Evolutionary conservation across 2,797 vertebrate species (phyloP).

Genomic region (Acomys russatus): DNA sequence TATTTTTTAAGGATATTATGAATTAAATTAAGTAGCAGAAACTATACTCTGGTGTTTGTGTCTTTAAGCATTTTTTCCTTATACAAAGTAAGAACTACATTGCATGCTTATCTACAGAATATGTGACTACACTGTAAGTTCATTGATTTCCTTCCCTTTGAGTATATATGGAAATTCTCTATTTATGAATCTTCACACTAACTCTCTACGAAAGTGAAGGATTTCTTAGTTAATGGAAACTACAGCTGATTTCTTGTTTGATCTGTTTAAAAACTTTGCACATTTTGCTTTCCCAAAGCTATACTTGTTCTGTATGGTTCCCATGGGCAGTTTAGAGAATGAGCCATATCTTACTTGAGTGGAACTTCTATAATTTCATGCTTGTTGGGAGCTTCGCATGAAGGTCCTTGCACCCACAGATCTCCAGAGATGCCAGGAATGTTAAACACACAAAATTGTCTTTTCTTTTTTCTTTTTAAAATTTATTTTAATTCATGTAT

Average conservation of each 20-base stretch:
- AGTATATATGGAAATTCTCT: background rate
- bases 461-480: background rate
- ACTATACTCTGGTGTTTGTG: background rate
- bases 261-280: constrained; percentile 16
- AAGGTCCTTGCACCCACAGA: background rate
- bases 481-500: too few relatives aligned
- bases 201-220: constrained; percentile 21
- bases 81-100: constrained; percentile 4
- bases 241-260: background rate
- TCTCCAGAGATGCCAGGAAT: background rate
- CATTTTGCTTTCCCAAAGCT: constrained; percentile 2
- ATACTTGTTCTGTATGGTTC: background rate
- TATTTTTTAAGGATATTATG: background rate
- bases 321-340: background rate
- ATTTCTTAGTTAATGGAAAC: background rate
- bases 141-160: constrained; percentile 20
- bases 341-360: background rate
- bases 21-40: background rate
- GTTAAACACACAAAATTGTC: background rate
- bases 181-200: background rate
- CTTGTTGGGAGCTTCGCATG: background rate
- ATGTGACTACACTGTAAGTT: background rate
- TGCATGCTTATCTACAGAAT: background rate
- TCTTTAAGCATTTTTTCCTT: constrained; percentile 2
- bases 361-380: background rate